These are phyloP conservation scores for Monochamus saltuarius DNA, from an alignment of 1,140 invertebrate species.

Conservation along the genomic window DNA sequence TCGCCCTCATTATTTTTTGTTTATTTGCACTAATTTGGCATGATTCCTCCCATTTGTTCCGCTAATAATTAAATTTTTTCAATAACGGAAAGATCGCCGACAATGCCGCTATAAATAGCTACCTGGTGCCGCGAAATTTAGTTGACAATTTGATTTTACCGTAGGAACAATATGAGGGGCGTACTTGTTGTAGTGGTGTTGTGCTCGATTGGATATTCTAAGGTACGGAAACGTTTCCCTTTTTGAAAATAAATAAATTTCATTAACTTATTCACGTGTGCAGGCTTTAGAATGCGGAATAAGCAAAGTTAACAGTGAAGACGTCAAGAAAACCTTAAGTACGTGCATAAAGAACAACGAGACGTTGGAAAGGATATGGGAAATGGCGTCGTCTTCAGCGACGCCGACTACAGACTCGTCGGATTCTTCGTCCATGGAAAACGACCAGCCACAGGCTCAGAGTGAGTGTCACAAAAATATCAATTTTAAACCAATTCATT, in stretches of 20 bases:
- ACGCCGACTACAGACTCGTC: background rate
- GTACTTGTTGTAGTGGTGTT: background rate
- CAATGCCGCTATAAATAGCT: slow-evolving; percentile 15
- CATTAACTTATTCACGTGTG: slow-evolving; percentile 6
- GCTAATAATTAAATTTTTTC: slow-evolving; percentile 20
- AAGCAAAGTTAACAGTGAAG: slow-evolving; percentile 26
- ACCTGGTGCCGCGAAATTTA: too few species aligned
- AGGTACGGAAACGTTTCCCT: slow-evolving; percentile 7
- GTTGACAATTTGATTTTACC: too few species aligned
- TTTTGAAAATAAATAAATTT: background rate
- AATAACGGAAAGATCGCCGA: too few species aligned
- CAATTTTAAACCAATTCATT: background rate
- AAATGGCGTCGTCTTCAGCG: slow-evolving; percentile 14
- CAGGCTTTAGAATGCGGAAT: slow-evolving; percentile 45
- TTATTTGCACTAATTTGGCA: slow-evolving; percentile 32
- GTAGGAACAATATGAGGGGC: background rate
- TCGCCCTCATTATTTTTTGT: slow-evolving; percentile 19
- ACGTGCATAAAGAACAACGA: slow-evolving; percentile 33
- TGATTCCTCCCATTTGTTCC: slow-evolving; percentile 34
- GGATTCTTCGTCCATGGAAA: background rate
- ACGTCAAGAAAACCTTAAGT: slow-evolving; percentile 26
- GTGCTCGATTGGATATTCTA: background rate
- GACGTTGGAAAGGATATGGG: slow-evolving; percentile 31
- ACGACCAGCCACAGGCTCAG: background rate
- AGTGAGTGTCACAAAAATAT: background rate